These are phyloP conservation scores for Morinoia aosen DNA, from an alignment of 2,888 invertebrate species.

Conservation along the genomic window DNA sequence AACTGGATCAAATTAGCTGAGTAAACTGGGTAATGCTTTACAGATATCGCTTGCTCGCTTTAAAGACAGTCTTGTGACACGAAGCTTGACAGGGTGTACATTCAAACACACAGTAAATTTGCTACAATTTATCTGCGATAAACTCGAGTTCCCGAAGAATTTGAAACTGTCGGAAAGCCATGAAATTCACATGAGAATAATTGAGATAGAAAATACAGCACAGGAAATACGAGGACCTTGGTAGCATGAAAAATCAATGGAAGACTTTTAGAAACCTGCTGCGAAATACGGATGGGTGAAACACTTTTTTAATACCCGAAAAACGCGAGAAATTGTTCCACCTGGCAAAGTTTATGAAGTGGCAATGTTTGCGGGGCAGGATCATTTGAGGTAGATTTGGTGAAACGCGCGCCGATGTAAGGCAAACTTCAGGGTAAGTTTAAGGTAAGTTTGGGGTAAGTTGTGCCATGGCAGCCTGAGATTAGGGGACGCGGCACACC, in stretches of 20 bases:
- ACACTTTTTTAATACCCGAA: neutral
- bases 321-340: neutral
- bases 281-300: no score
- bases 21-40: neutral
- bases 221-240: no score
- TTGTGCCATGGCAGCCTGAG: constrained; percentile 42
- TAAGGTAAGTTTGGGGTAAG: constrained; percentile 33
- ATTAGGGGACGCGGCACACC: constrained; percentile 42
- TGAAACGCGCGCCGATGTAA: neutral
- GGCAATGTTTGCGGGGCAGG: neutral
- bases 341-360: constrained; percentile 1
- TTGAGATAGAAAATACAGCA: no score
- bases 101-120: no score
- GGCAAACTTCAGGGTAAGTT: constrained; percentile 45
- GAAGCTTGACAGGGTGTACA: no score
- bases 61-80: no score
- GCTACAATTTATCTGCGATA: no score
- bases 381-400: constrained; percentile 32
- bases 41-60: neutral
- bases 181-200: no score
- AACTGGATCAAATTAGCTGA: neutral
- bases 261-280: no score
- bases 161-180: no score
- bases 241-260: no score
- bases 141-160: no score